Evolutionary conservation across 1,140 invertebrate species (phyloP), one percentile per base, ranked within the genome.

Genomic region (Liolophura sinensis): DNA sequence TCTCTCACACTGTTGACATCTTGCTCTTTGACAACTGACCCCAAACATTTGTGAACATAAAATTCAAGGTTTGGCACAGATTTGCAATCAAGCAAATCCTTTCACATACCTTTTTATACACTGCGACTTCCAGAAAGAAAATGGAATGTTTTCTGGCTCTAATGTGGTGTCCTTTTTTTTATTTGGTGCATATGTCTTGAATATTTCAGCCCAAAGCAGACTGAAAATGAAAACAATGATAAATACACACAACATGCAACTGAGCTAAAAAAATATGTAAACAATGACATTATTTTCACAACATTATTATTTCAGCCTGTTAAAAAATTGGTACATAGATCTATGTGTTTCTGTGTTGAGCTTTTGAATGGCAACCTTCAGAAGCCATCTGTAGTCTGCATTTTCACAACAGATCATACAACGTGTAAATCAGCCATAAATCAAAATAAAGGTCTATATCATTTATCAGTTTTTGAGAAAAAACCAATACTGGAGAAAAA

Each of bases 91-190:
- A 47, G n/a, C 18, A 31, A 60, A 0, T 15, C 11, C 7, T 14
- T 60, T 20, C 20, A 25, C 12, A 18, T 69, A 71, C 69, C 64
- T 60, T 67, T 64, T 69, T 12, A 72, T 66, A 62, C 60, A 72
- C 0, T 65, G 31, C 15, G 57, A 20, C 63, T 69, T 72, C 60
- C 64, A 63, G 60, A 57, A 62, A 6, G 46, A 49, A 20, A 58
- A 49, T 27, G 70, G 60, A 9, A 31, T 47, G 16, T 49, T 61
- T 46, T 49, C n/a, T 18, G 59, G 59, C 16, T 5, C 20, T 50
- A 18, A 6, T 24, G 47, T 31, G 4, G 1, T 25, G 14, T 15
- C 14, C 25, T 49, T 52, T 56, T n/a, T 50, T 67, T 67, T 46
- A 67, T 22, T 16, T 56, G 47, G n/a, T 47, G 51, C 27, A 62